Conservation (phyloP, 2,888 invertebrate species). For the Chymomyza caudatula region DNA sequence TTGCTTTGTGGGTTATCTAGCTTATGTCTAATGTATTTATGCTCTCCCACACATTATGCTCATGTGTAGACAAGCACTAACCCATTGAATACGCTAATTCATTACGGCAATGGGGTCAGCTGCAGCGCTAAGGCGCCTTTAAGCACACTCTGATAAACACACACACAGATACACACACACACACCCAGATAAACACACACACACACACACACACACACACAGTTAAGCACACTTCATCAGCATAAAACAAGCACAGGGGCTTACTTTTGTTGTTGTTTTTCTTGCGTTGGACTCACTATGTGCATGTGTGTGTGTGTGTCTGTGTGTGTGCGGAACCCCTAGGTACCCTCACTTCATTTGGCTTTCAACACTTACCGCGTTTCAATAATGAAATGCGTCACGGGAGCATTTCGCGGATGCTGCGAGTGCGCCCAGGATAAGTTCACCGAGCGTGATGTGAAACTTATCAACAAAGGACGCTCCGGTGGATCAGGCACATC, state of each 20-base stretch:
- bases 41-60: not conserved
- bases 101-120: slow-evolving; percentile 36
- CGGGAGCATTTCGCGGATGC: slow-evolving; percentile 84
- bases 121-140: slow-evolving; percentile 11
- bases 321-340: no score
- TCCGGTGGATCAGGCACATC: slow-evolving; percentile 86
- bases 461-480: slow-evolving; percentile 84
- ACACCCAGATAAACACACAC: not conserved
- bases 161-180: not conserved
- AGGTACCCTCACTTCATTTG: not conserved
- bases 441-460: slow-evolving; percentile 86
- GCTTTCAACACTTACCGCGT: slow-evolving; percentile 81
- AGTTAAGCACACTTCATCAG: slow-evolving; percentile 18
- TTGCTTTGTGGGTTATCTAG: not conserved
- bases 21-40: not conserved
- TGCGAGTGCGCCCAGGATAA: slow-evolving; percentile 86
- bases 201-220: not conserved
- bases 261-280: not conserved
- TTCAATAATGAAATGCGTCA: slow-evolving; percentile 86
- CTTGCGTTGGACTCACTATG: not conserved
- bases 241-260: slow-evolving; percentile 22
- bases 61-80: not conserved
- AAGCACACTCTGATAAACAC: slow-evolving; percentile 11
- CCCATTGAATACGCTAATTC: slow-evolving; percentile 27
- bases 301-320: no score